phyloP scores from a whole-genome alignment of 2,797 vertebrate genomes.

The Siniperca obscura region DNA sequence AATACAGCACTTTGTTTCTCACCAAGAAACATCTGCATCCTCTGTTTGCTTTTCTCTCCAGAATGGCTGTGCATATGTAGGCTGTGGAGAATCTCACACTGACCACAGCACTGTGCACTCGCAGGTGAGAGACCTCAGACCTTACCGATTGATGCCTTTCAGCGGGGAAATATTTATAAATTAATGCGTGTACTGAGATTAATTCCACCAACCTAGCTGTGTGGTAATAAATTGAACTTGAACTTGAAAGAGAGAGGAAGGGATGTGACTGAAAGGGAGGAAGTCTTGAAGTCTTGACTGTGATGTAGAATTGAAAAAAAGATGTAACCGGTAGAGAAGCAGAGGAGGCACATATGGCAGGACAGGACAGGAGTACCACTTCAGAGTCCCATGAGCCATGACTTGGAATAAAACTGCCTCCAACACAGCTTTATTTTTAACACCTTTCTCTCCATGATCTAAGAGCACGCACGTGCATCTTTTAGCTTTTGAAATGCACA shows the following conservation, averaged over 20 bases:
- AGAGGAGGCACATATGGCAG: conserved; percentile 38
- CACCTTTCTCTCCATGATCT: conserved; percentile 26
- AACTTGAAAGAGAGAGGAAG: neutral
- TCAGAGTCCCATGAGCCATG: conserved; percentile 39
- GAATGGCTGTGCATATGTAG: conserved; percentile 95
- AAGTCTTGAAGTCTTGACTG: neutral
- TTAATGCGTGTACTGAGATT: neutral
- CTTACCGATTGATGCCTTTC: neutral
- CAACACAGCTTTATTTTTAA: conserved; percentile 52
- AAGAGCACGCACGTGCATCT: conserved; percentile 46
- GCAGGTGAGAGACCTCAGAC: conserved; percentile 86
- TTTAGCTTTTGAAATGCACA: conserved; percentile 48
- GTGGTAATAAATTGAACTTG: too few species aligned
- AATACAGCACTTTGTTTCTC: conserved; percentile 11
- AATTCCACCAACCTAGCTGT: too few species aligned
- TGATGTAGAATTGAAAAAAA: conserved; percentile 23
- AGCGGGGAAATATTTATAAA: neutral
- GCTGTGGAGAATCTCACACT: conserved; percentile 95
- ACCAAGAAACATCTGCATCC: neutral
- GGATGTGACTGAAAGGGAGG: neutral
- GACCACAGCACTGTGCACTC: conserved; percentile 99
- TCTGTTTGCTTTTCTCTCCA: conserved; percentile 73
- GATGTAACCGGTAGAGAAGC: conserved; percentile 8
- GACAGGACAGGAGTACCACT: conserved; percentile 41
- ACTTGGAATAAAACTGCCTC: conserved; percentile 46